Conservation (phyloP, 2,797 vertebrate genomes). For the Syngnathus rostellatus region DNA sequence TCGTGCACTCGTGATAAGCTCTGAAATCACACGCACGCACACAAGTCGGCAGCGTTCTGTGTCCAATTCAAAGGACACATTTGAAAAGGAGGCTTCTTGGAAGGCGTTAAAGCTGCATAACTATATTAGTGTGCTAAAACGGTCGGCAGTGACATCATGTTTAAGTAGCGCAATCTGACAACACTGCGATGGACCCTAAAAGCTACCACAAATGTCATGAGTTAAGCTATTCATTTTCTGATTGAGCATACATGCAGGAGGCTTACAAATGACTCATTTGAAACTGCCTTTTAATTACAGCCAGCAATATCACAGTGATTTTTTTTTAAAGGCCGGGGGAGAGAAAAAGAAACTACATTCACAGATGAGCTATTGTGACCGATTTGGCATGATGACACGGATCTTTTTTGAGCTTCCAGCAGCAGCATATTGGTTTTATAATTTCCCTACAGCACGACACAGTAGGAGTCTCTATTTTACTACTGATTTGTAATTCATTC, state of each 20-base stretch:
- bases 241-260: constrained; percentile 45
- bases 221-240: constrained; percentile 35
- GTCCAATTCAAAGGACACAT: constrained; percentile 3
- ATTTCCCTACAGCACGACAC: constrained; percentile 3
- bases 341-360: constrained; percentile 5
- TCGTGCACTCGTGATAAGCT: constrained; percentile 22
- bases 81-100: not conserved
- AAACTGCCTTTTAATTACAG: constrained; percentile 51
- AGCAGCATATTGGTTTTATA: constrained; percentile 8
- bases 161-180: constrained; percentile 15
- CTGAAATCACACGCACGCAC: constrained; percentile 17
- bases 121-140: constrained; percentile 9
- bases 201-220: constrained; percentile 23
- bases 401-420: constrained; percentile 12
- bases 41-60: constrained; percentile 23
- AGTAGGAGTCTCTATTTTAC: constrained; percentile 2
- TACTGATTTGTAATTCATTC: constrained; percentile 3
- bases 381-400: constrained; percentile 23
- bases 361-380: constrained; percentile 21
- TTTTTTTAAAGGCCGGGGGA: not conserved
- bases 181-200: constrained; percentile 6
- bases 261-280: constrained; percentile 50
- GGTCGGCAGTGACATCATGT: constrained; percentile 16
- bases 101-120: not conserved
- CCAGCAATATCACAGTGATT: constrained; percentile 27